Evolutionary conservation across 1,140 invertebrate genomes (phyloP), one percentile per base, ranked within the genome.

Genomic region (Drepana arcuata): DNA sequence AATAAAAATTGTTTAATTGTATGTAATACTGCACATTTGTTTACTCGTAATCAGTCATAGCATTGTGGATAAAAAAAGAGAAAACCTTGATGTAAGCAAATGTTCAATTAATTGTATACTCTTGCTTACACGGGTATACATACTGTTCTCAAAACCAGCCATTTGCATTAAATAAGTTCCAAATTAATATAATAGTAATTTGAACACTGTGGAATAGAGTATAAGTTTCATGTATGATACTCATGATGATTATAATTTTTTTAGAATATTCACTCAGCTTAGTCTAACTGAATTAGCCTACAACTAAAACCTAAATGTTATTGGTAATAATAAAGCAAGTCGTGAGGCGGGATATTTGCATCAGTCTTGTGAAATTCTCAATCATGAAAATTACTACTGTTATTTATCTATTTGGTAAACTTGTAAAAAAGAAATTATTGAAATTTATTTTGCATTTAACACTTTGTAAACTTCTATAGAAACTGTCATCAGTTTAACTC

Each of bases 291-390:
- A 60, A 53, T 62, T 66, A 65, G 59, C 59, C 64, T 71, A 74
- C 57, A 26, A 48, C 62, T 81, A 77, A 68, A 71, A 37, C 52
- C 61, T 77, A 74, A 66, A 58, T 73, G 6, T 70, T 73, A 74
- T 71, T 82, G 74, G 74, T 82, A 78, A 80, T 77, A 72, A 79
- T 82, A 82, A 82, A 82, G 75, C 78, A 82, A 82, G 75, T 82
- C 66, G 74, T 80, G 75, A 82, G 78, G 78, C 75, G 78, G 78
- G 78, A 82, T 71, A 82, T 82, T 82, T 80, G 78, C 73, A 82
- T 82, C 78, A 82, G 78, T 82, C 78, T 82, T 82, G 74, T 82
- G 75, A 74, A 80, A 75, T 80, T 79, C 56, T 78, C 66, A 78
- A 73, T 70, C 72, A 62, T 70, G 67, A 75, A 79, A 77, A 74